Evolutionary conservation across 2,797 vertebrate species (phyloP), one percentile per base, ranked within the genome.

Genomic region (Chloroceryle inda): DNA sequence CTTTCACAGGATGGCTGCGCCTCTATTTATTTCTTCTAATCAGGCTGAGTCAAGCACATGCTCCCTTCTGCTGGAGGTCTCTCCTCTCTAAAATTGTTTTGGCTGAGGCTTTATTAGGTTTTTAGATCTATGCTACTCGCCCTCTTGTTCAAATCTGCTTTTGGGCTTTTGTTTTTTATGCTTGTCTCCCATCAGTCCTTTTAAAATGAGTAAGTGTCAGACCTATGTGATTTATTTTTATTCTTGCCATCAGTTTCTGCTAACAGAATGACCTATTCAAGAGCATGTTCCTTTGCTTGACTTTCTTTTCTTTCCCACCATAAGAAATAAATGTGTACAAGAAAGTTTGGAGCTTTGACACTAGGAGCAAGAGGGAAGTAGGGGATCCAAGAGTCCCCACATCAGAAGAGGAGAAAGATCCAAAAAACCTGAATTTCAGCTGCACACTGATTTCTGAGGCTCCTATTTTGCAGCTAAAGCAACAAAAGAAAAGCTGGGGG

Each of bases 151-250:
- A 94, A 97, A 96, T 97, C 96, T 98, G 77, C 85, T 96, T 97
- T 97, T 26, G 90, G 93, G 95, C 76, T 96, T 98, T 97, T 97
- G 96, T 94, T 98, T 98, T 97, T 98, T 97, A 96, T 97, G 89
- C 96, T 91, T 97, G 95, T 97, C 96, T 98, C 95, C 95, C 88
- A 92, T 92, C 95, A 91, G 94, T 95, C 95, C 95, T 97, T 92
- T 98, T 96, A 96, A 97, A 97, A 66, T 62, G 95, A 96, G 85
- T 92, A 93, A 98, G 85, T 96, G 94, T 89, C 94, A 95, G 97
- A 97, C 96, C 89, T 89, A 17, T 56, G 84, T 95, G 97, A 98
- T 98, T 98, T 98, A 98, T 98, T 98, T 97, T 98, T 97, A 97
- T 97, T 97, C 92, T 96, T 97, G 96, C 96, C 95, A 98, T 97